Evolutionary conservation across 2,797 vertebrate species (phyloP).

Genomic region (Betta splendens): DNA sequence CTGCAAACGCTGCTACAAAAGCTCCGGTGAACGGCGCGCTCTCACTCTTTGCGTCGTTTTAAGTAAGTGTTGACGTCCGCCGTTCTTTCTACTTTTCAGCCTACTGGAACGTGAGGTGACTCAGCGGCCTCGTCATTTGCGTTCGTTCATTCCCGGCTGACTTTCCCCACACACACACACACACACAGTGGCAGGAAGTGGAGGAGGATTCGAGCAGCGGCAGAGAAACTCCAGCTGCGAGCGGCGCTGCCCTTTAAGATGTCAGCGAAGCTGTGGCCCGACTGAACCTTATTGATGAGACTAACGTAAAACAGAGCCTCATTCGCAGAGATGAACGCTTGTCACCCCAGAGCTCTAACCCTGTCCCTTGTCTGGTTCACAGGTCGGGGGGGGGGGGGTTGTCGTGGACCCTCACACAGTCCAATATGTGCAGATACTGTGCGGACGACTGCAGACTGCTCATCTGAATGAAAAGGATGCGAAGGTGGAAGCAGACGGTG

Average conservation of each 20-base stretch:
- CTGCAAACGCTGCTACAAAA: too few relatives aligned
- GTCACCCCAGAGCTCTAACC: constrained; percentile 52
- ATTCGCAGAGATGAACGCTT: constrained; percentile 36
- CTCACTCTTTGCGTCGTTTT: too few relatives aligned
- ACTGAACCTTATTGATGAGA: too few relatives aligned
- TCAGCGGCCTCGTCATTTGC: constrained; percentile 14
- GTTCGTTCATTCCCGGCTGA: constrained; percentile 31
- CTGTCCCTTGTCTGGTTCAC: constrained; percentile 45
- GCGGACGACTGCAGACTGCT: constrained; percentile 13
- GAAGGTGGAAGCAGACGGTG: constrained; percentile 47
- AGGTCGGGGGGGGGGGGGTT: constrained; percentile 38
- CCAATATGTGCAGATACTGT: constrained; percentile 7
- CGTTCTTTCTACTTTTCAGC: constrained; percentile 2
- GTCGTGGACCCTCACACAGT: constrained; percentile 38
- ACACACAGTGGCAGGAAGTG: constrained; percentile 32
- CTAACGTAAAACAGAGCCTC: too few relatives aligned
- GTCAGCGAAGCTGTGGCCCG: constrained; percentile 15
- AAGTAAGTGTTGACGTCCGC: too few relatives aligned
- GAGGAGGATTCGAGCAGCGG: constrained; percentile 42
- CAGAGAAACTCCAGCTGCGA: constrained; percentile 30
- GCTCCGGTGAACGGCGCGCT: too few relatives aligned
- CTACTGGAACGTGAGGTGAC: constrained; percentile 33
- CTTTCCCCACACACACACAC: constrained; percentile 24
- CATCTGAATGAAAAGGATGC: constrained; percentile 45
- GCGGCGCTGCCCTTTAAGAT: constrained; percentile 1